Evolutionary conservation across 2,797 vertebrate species (phyloP), one percentile per base, ranked within the genome.

Genomic region (Intellagama lesueurii): DNA sequence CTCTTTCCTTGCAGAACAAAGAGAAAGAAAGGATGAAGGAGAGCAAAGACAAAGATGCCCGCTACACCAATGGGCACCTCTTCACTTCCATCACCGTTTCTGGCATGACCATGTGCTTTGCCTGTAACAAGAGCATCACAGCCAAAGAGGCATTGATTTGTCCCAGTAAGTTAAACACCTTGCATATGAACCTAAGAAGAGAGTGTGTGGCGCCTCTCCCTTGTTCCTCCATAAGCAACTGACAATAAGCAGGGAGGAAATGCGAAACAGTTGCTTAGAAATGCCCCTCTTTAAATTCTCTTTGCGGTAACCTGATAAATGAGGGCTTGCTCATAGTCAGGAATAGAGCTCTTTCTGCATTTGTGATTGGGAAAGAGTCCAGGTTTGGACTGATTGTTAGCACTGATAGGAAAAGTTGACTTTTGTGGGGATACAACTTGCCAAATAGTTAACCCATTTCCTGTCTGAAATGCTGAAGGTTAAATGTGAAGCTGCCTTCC

Each of bases 81-180:
- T 99, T 99, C 96, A 99, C 98, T 94, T 98, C 98, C 90, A 98
- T 99, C 93, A 98, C 98, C 0, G 98, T 99, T 4, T 99, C 98
- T 0, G 98, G 98, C 92, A 98, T 98, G 92, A 99, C 98, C 0
- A 97, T 99, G 87, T 99, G 98, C 94, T 99, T 98, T 2, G 98
- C 98, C 89, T 99, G 98, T 90, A 98, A 98, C 96, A 97, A 98
- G 93, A 99, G 98, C 97, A 99, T 99, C 97, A 99, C 98, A 0
- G 98, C 98, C 92, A 99, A 99, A 96, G 98, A 99, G 87, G 98
- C 98, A 0, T 97, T 99, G 35, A 98, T 98, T 96, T 99, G 98
- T 81, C 98, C 98, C 32, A 98, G 98, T 99, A 93, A 97, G 97
- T 96, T 28, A 83, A 40, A n/a, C 16, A 0, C 30, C n/a, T 44